A percentile compares a stretch with the other conserved stretches of the same genome.
phyloP scores from a whole-genome alignment of 2,113 vertebrate species.

The Canis aureus region DNA sequence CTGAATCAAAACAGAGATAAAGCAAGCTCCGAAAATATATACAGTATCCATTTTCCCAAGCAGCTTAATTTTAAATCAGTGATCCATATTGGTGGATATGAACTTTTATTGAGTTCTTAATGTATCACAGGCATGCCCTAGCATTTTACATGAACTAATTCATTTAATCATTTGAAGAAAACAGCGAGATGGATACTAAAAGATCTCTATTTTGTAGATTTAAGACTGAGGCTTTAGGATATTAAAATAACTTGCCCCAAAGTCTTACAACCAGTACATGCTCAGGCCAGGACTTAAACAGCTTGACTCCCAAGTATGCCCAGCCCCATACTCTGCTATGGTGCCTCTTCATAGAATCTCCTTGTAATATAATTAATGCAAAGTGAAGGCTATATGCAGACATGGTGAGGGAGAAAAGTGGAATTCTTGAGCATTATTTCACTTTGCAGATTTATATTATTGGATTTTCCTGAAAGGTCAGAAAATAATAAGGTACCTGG shows the following conservation, averaged over 20 bases:
- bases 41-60: background rate
- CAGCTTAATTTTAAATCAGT: background rate
- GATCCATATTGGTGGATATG: background rate
- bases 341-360: background rate
- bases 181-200: background rate
- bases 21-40: background rate
- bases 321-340: rapidly evolving
- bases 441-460: slow-evolving; percentile 59
- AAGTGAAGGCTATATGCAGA: slow-evolving; percentile 8
- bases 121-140: background rate
- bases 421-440: slow-evolving; percentile 59
- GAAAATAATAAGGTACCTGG: background rate
- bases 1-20: slow-evolving; percentile 13
- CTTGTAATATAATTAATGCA: background rate
- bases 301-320: background rate
- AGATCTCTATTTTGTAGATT: background rate
- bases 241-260: background rate
- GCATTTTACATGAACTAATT: background rate
- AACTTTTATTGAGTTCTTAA: slow-evolving; percentile 19
- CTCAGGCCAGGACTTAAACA: background rate
- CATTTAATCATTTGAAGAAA: slow-evolving; percentile 28
- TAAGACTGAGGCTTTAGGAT: background rate
- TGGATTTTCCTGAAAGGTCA: slow-evolving; percentile 70
- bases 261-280: background rate
- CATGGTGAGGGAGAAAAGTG: background rate